Evolutionary conservation across 1,140 invertebrate genomes (phyloP).

Genomic region (Sminthurinus signatus): DNA sequence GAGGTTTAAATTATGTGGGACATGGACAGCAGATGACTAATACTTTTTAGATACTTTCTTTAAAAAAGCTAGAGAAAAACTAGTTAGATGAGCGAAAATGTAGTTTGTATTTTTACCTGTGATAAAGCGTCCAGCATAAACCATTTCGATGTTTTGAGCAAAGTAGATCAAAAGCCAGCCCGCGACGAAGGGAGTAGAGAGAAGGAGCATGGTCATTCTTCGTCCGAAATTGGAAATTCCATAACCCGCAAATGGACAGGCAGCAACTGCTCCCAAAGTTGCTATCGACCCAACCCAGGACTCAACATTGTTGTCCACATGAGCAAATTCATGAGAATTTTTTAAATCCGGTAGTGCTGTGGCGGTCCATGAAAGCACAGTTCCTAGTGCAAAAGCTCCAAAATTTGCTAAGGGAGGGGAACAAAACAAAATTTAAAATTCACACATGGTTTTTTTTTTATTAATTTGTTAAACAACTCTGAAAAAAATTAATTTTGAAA

Average conservation of each 20-base stretch:
- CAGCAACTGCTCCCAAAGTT: conserved; percentile 19
- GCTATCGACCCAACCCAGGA: conserved; percentile 32
- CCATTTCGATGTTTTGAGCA: conserved; percentile 23
- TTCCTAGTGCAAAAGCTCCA: conserved; percentile 25
- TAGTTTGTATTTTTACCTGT: conserved; percentile 30
- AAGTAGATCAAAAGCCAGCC: conserved; percentile 37
- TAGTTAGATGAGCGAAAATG: too few species aligned
- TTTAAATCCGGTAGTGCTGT: conserved; percentile 20
- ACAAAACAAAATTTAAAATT: too few species aligned
- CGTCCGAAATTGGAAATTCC: conserved; percentile 27
- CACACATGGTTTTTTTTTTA: too few species aligned
- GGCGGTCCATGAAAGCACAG: conserved; percentile 23
- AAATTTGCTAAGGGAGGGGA: conserved; percentile 23
- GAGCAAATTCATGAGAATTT: conserved; percentile 11
- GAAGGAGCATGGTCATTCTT: conserved; percentile 26
- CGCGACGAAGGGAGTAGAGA: conserved; percentile 27
- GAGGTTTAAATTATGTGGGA: too few species aligned
- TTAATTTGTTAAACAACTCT: too few species aligned
- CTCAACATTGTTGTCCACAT: conserved; percentile 13
- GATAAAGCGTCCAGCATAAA: conserved; percentile 32
- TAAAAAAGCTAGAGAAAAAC: too few species aligned
- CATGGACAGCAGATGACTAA: too few species aligned
- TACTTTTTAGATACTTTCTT: too few species aligned
- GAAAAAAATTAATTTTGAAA: not conserved
- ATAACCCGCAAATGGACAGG: conserved; percentile 32